Percentiles rank a stretch among this genome's conserved stretches.
Evolutionary conservation across 2,797 vertebrate species (phyloP).

Genomic region (Halcyon leucocephala): DNA sequence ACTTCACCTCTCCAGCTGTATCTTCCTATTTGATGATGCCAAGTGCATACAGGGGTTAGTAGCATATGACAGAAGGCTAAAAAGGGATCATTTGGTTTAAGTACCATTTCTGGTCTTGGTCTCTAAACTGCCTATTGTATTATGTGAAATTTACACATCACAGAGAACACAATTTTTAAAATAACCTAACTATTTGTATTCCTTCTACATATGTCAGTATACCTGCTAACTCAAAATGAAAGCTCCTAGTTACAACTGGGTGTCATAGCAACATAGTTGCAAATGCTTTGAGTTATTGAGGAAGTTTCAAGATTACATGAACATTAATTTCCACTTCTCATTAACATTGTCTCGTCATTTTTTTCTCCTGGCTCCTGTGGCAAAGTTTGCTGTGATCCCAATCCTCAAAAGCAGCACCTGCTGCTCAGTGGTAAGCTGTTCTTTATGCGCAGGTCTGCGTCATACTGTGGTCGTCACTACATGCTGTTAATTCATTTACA

Average conservation of each 20-base stretch:
- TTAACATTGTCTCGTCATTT: background rate
- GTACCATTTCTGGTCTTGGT: background rate
- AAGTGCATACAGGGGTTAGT: background rate
- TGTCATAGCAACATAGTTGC: background rate
- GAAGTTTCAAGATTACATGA: background rate
- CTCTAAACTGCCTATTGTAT: background rate
- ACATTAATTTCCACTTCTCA: background rate
- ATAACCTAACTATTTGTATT: background rate
- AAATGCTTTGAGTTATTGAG: background rate
- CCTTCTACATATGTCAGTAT: background rate
- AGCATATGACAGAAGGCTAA: background rate
- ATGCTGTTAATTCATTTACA: background rate
- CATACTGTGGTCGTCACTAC: background rate
- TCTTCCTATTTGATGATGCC: background rate
- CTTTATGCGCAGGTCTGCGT: background rate
- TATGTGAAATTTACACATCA: background rate
- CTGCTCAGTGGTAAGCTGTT: background rate
- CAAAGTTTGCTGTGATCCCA: background rate
- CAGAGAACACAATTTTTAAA: background rate
- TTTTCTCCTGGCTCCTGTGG: background rate
- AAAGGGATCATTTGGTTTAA: background rate
- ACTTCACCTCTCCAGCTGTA: background rate
- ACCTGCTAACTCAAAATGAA: background rate
- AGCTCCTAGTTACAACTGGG: background rate
- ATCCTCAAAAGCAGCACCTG: background rate